phyloP scores from a whole-genome alignment of 2,797 vertebrate species.

The Phoebastria nigripes region DNA sequence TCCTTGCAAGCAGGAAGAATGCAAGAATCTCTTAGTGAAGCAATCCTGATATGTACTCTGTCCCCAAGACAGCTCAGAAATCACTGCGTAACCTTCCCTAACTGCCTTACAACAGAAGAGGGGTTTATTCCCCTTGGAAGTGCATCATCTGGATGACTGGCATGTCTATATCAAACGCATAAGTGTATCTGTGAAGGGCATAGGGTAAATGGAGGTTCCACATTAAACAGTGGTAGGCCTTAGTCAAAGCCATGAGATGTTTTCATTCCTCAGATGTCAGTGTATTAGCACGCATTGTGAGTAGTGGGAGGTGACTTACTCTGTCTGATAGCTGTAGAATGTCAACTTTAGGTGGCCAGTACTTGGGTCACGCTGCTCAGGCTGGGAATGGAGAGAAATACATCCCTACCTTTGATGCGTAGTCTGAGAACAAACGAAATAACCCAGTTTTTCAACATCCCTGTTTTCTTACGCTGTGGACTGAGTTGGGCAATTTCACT shows the following conservation, averaged over 20 bases:
- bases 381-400: background rate
- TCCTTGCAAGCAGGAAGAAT: background rate
- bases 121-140: background rate
- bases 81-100: background rate
- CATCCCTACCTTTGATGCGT: background rate
- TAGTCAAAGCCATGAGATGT: background rate
- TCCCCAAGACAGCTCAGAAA: background rate
- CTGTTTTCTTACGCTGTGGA: background rate
- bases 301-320: background rate
- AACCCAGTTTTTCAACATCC: background rate
- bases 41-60: background rate
- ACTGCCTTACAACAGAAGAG: background rate
- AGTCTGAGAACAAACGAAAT: background rate
- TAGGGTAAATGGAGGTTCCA: background rate
- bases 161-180: background rate
- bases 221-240: background rate
- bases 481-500: background rate
- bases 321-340: accelerated
- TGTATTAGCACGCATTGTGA: background rate
- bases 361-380: background rate
- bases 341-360: background rate
- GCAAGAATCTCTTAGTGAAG: background rate
- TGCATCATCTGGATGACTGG: background rate
- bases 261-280: background rate
- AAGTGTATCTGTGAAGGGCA: background rate